Conservation (phyloP, 2,113 vertebrate species). For the Channa maculata region DNA sequence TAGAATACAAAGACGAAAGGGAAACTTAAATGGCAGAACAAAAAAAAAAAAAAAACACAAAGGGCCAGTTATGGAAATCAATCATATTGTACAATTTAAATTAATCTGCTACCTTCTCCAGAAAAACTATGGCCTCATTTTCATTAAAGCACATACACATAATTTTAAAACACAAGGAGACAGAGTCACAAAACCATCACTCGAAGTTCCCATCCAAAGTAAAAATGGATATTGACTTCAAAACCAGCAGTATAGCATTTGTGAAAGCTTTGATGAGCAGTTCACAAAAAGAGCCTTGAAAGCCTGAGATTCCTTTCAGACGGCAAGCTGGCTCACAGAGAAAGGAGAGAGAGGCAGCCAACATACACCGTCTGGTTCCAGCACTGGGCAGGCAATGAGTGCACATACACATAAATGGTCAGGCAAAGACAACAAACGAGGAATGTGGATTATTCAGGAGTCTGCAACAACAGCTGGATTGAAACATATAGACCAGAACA, state of each 20-base stretch:
- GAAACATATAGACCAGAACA: constrained; percentile 41
- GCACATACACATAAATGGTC: constrained; percentile 21
- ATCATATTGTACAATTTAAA: constrained; percentile 33
- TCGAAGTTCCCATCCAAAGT: constrained; percentile 44
- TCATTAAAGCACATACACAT: constrained; percentile 19
- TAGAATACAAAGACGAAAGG: constrained; percentile 12
- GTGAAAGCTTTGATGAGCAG: constrained; percentile 66
- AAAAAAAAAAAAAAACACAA: not conserved
- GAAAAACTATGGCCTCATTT: constrained; percentile 34
- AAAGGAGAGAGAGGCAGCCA: constrained; percentile 47
- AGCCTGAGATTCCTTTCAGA: constrained; percentile 70
- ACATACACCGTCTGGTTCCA: constrained; percentile 59
- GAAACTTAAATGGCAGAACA: constrained; percentile 8
- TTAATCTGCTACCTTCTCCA: constrained; percentile 23
- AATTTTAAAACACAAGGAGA: constrained; percentile 29
- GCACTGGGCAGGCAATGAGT: constrained; percentile 16
- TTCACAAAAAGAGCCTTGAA: constrained; percentile 69
- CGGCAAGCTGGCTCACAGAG: constrained; percentile 53
- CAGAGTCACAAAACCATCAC: constrained; percentile 28
- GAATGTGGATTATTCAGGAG: constrained; percentile 56
- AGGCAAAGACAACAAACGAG: constrained; percentile 30
- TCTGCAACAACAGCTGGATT: constrained; percentile 45
- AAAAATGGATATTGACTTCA: constrained; percentile 59
- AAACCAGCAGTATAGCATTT: constrained; percentile 53
- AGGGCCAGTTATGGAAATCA: constrained; percentile 20